A percentile compares a stretch with the other conserved stretches of the same genome.
phyloP scores from a whole-genome alignment of 2,113 vertebrate species.

The Tenebrosternarchus preto region DNA sequence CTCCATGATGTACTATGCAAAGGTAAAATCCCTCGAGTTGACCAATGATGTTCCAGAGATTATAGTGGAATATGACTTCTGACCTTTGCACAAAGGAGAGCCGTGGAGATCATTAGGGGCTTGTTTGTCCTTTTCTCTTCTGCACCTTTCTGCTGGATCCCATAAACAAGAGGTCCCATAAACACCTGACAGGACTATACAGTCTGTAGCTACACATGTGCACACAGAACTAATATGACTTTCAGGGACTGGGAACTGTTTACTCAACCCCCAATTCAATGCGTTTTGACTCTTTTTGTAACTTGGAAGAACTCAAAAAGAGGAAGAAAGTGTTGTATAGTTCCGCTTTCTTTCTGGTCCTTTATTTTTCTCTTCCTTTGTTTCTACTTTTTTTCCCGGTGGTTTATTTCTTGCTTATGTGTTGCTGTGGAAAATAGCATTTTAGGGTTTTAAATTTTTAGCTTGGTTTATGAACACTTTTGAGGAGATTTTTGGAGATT shows the following conservation, averaged over 20 bases:
- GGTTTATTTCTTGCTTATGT: slow-evolving; percentile 5
- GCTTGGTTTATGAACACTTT: background rate
- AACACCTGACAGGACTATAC: slow-evolving; percentile 5
- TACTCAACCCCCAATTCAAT: background rate
- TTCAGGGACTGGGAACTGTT: background rate
- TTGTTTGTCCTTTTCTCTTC: slow-evolving; percentile 35
- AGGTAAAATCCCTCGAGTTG: background rate
- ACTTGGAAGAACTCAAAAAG: slow-evolving; percentile 12
- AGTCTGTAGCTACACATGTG: background rate
- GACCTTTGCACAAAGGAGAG: slow-evolving; percentile 11
- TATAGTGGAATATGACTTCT: slow-evolving; percentile 6
- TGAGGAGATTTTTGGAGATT: background rate
- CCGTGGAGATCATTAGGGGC: slow-evolving; percentile 40
- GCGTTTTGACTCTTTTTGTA: slow-evolving; percentile 2
- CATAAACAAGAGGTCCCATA: background rate
- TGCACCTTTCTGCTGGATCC: slow-evolving; percentile 13
- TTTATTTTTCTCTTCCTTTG: background rate
- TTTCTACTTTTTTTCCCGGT: slow-evolving; percentile 16
- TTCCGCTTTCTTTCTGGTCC: slow-evolving; percentile 38
- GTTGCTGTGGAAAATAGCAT: slow-evolving; percentile 5
- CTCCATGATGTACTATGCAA: slow-evolving; percentile 43
- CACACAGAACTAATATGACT: slow-evolving; percentile 19
- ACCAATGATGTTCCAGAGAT: background rate
- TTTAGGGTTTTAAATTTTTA: slow-evolving; percentile 7
- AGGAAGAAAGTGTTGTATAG: slow-evolving; percentile 38